phyloP scores from a whole-genome alignment of 2,888 invertebrate genomes.

The Liodrosophila aerea region DNA sequence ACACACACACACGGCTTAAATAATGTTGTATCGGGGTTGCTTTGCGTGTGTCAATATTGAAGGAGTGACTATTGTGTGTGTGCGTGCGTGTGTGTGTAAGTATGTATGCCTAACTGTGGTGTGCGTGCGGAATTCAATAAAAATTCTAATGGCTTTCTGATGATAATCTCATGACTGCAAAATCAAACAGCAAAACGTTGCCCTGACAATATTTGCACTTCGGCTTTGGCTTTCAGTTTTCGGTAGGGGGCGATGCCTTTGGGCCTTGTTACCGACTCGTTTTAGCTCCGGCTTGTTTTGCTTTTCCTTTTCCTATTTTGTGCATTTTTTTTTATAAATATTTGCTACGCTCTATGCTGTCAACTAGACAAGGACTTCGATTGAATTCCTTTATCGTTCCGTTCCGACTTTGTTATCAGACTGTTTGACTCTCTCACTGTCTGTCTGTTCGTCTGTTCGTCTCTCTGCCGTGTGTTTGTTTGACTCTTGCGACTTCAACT shows the following conservation, averaged over 20 bases:
- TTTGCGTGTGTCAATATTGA: constrained; percentile 40
- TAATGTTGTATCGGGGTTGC: constrained; percentile 17
- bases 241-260: background rate
- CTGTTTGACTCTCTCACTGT: constrained; percentile 23
- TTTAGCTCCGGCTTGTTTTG: constrained; percentile 7
- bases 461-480: constrained; percentile 23
- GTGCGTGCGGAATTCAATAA: constrained; percentile 77
- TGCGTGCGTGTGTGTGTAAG: constrained; percentile 14
- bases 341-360: constrained; percentile 63
- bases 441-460: constrained; percentile 1
- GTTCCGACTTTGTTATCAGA: constrained; percentile 33
- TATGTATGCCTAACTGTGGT: constrained; percentile 26
- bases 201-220: constrained; percentile 56
- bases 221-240: constrained; percentile 25
- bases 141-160: constrained; percentile 79
- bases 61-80: constrained; percentile 5
- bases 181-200: constrained; percentile 69
- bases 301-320: constrained; percentile 8
- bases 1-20: constrained; percentile 63
- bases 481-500: constrained; percentile 55
- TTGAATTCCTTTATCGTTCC: constrained; percentile 71
- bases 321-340: constrained; percentile 59
- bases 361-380: constrained; percentile 69
- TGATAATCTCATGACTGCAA: constrained; percentile 76
- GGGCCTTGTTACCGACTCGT: background rate